These are phyloP conservation scores for Scolanthus callimorphus DNA, from an alignment of 92 coral and sea anemone species.

Conservation along the genomic window DNA sequence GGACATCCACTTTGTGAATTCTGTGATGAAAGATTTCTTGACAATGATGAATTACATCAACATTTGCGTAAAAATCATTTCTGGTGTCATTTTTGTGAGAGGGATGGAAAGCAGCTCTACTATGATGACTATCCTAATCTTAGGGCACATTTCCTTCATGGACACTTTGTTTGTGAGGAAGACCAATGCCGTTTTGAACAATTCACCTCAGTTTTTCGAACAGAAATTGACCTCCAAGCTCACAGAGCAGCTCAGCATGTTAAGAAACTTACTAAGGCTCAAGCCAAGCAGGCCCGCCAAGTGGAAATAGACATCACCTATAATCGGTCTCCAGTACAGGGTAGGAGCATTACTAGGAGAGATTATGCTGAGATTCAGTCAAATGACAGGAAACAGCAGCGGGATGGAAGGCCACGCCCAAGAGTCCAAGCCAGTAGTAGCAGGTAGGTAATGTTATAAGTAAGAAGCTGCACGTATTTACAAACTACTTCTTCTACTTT, in stretches of 20 bases:
- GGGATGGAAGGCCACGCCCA: slow-evolving; percentile 19
- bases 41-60: slow-evolving; percentile 83
- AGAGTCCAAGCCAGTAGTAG: too few relatives aligned
- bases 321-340: slow-evolving; percentile 48
- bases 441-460: too few relatives aligned
- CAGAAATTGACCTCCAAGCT: slow-evolving; percentile 90
- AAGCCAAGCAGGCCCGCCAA: slow-evolving; percentile 92
- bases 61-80: slow-evolving; percentile 93
- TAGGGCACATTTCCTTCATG: slow-evolving; percentile 69
- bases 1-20: slow-evolving; percentile 95
- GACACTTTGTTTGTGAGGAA: slow-evolving; percentile 90
- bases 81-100: slow-evolving; percentile 97
- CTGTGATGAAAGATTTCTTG: slow-evolving; percentile 86
- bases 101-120: slow-evolving; percentile 85
- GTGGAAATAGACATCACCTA: slow-evolving; percentile 80
- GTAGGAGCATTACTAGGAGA: slow-evolving; percentile 54
- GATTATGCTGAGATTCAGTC: slow-evolving; percentile 63
- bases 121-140: slow-evolving; percentile 59
- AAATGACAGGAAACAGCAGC: slow-evolving; percentile 57
- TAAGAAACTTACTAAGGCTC: slow-evolving; percentile 78
- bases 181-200: slow-evolving; percentile 82
- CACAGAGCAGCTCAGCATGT: slow-evolving; percentile 78
- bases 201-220: slow-evolving; percentile 84
- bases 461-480: too few relatives aligned
- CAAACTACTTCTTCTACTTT: too few relatives aligned